Percentiles rank a stretch among this genome's conserved stretches.
Evolutionary conservation across 2,113 vertebrate genomes (phyloP).

Genomic region (Corythaixoides concolor): DNA sequence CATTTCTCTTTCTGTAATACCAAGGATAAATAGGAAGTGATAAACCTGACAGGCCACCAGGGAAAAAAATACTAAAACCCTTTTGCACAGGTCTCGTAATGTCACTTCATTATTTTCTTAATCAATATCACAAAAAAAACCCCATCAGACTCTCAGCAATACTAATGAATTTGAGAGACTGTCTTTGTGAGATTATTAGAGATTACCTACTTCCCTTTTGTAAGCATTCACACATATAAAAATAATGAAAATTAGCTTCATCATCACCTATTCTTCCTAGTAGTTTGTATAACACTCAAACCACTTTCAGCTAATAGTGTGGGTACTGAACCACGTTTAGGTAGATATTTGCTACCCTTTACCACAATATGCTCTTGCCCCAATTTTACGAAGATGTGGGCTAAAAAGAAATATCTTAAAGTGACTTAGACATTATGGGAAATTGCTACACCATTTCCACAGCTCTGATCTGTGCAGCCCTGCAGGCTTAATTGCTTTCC

Average conservation of each 20-base stretch:
- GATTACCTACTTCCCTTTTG: not conserved
- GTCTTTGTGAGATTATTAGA: not conserved
- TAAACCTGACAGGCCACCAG: not conserved
- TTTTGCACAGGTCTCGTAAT: not conserved
- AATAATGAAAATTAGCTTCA: not conserved
- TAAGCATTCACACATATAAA: not conserved
- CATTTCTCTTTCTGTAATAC: not conserved
- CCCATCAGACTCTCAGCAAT: not conserved
- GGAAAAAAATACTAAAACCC: not conserved
- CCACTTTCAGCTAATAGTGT: not conserved
- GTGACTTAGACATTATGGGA: not conserved
- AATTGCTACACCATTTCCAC: conserved; percentile 31
- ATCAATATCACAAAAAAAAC: not conserved
- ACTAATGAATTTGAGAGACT: not conserved
- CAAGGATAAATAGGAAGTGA: not conserved
- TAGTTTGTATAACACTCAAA: not conserved
- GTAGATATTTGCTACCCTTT: not conserved
- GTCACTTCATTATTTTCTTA: not conserved
- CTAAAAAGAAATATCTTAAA: not conserved
- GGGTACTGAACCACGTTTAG: not conserved
- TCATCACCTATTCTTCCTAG: not conserved
- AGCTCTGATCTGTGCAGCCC: conserved; percentile 17
- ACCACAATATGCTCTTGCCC: not conserved
- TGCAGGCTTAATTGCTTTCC: conserved; percentile 26
- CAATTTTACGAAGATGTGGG: not conserved